A percentile compares a stretch with the other conserved stretches of the same genome.
Conservation (phyloP, 2,113 vertebrate species). For the Anolis carolinensis region DNA sequence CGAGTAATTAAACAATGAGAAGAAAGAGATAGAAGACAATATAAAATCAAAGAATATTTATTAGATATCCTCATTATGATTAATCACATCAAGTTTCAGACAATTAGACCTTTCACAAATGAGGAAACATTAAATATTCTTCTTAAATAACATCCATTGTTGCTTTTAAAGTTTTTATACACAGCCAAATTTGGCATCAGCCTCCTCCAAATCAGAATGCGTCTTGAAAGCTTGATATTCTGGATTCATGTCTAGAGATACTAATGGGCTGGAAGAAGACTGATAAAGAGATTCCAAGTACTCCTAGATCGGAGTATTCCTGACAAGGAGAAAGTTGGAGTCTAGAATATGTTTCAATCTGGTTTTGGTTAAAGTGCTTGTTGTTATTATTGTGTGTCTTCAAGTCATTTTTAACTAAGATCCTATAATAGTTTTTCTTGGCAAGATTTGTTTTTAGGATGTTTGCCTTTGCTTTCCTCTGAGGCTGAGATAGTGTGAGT, state of each 20-base stretch:
- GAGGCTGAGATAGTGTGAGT: too few species aligned
- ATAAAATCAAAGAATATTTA: constrained; percentile 4
- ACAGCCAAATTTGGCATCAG: background rate
- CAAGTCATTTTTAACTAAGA: too few species aligned
- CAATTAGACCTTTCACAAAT: background rate
- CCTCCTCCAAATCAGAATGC: background rate
- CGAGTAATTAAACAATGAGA: constrained; percentile 3
- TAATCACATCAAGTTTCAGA: background rate
- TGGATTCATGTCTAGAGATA: background rate
- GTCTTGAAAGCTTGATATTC: background rate
- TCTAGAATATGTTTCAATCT: background rate
- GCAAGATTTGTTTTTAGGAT: too few species aligned
- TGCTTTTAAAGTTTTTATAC: background rate
- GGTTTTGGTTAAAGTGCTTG: background rate
- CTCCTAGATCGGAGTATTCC: background rate
- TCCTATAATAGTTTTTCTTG: too few species aligned
- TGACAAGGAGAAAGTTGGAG: background rate
- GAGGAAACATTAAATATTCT: background rate
- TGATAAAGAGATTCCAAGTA: background rate
- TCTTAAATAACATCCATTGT: background rate
- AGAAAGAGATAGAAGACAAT: constrained; percentile 1
- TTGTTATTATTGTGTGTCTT: too few species aligned
- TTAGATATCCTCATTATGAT: background rate
- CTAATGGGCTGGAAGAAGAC: background rate
- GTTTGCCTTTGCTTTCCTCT: too few species aligned